A percentile compares a stretch with the other conserved stretches of the same genome.
phyloP scores from a whole-genome alignment of 53 echinoderm and acorn worm genomes.

The Luidia sarsii region DNA sequence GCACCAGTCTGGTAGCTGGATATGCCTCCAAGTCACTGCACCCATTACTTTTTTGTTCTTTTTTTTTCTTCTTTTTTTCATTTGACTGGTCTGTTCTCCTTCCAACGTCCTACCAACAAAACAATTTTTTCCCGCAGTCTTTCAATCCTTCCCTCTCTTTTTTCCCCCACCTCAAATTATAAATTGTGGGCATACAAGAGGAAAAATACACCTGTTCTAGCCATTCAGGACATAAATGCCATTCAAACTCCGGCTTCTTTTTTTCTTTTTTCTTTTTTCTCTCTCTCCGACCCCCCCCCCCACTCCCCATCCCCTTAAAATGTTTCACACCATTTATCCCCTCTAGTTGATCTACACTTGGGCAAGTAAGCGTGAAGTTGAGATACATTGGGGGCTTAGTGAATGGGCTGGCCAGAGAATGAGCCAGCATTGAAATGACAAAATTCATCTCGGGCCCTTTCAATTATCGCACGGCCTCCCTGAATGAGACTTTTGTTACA shows the following conservation, averaged over 20 bases:
- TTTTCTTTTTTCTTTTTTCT: not conserved
- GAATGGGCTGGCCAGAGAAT: not conserved
- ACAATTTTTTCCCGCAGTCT: slow-evolving; percentile 15
- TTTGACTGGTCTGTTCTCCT: too few relatives aligned
- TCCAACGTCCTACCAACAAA: slow-evolving; percentile 31
- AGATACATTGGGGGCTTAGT: slow-evolving; percentile 39
- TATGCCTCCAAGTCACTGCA: slow-evolving; percentile 55
- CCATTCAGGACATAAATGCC: slow-evolving; percentile 42
- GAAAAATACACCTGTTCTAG: slow-evolving; percentile 52
- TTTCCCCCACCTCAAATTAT: not conserved
- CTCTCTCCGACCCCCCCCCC: too few relatives aligned
- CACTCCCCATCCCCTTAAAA: slow-evolving; percentile 6
- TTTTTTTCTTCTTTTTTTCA: slow-evolving; percentile 1
- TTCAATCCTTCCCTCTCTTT: not conserved
- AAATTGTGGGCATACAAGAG: slow-evolving; percentile 35
- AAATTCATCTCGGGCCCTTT: slow-evolving; percentile 39
- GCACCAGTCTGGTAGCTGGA: slow-evolving; percentile 38
- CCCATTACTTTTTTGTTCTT: slow-evolving; percentile 47
- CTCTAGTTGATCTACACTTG: slow-evolving; percentile 40
- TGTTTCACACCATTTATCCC: slow-evolving; percentile 35
- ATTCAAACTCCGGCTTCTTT: slow-evolving; percentile 12
- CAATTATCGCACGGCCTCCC: slow-evolving; percentile 27
- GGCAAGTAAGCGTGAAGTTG: slow-evolving; percentile 58
- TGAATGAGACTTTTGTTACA: slow-evolving; percentile 4
- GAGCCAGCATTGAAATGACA: slow-evolving; percentile 25